Base-by-base conservation (phyloP, 2,113 vertebrate species). In the Rhynchopsitta pachyrhyncha region DNA sequence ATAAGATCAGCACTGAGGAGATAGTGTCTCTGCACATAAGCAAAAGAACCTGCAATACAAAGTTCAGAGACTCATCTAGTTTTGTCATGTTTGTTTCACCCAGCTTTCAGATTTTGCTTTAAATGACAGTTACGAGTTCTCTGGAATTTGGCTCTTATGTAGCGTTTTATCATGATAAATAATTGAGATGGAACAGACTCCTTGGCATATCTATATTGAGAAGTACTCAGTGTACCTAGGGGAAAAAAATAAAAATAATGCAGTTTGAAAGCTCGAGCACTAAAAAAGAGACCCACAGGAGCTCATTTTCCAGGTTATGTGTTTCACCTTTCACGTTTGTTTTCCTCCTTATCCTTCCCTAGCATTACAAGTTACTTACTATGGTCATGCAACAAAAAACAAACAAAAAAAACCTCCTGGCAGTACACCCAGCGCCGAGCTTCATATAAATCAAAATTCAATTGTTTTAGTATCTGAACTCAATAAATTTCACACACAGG, bases 401-500 rank as follows among this genome's bases (percentile, higher is more conserved):
- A 3, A 19, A 24, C 9, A 28, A 8, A 59, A 22, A 60, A 29
- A 41, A 42, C 8, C 23, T 83, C 82, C 46, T 63, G 29, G 76
- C 41, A 88, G 67, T 2, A 17, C 9, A 69, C 29, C 16, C 63
- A 80, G 41, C 17, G 9, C 22, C 74, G 35, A 81, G 33, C 24
- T 69, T 24, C 47, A 8, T 52, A 77, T 78, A 95, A 94, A 88
- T 88, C 71, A 92, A 91, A 96, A 86, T 60, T 86, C 47, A 92
- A 84, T 94, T 93, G 82, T 92, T 95, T 93, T 62, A 92, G 39
- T 63, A 88, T 52, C 39, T 71, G 81, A 84, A 78, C 42, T 80
- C 55, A 68, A 50, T 81, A 92, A 83, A 90, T 78, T 82, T 81
- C 39, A 64, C 33, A 71, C 62, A 93, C 24, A 71, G 17, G 37